Conservation (phyloP, 2,797 vertebrate genomes). For the Gymnopithys bicolor region DNA sequence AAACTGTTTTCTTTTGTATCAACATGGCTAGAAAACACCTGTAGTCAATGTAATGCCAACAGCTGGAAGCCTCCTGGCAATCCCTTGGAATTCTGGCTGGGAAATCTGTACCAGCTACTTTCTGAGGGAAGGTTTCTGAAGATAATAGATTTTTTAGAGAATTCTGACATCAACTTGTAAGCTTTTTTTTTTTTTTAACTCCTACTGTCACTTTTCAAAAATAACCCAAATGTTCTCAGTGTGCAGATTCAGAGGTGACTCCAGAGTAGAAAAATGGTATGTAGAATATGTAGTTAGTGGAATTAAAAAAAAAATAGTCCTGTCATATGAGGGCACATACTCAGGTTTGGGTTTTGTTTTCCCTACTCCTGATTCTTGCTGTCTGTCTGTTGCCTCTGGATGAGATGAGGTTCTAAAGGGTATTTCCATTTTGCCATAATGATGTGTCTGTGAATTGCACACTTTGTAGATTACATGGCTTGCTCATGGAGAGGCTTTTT, state of each 20-base stretch:
- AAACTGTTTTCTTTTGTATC: background rate
- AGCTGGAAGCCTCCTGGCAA: background rate
- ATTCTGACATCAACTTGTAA: background rate
- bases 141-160: background rate
- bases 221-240: background rate
- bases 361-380: background rate
- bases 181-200: background rate
- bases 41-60: background rate
- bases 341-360: background rate
- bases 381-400: background rate
- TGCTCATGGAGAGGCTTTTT: background rate
- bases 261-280: background rate
- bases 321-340: background rate
- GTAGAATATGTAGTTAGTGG: background rate
- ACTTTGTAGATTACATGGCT: background rate
- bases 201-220: constrained; percentile 10
- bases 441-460: background rate
- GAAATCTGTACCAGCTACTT: background rate
- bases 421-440: background rate
- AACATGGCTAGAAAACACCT: background rate
- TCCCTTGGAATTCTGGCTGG: background rate
- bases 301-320: background rate
- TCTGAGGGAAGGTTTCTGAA: background rate
- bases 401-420: background rate
- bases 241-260: background rate